Base-by-base conservation (phyloP, 2,888 invertebrate species). In the Yponomeuta cagnagella region DNA sequence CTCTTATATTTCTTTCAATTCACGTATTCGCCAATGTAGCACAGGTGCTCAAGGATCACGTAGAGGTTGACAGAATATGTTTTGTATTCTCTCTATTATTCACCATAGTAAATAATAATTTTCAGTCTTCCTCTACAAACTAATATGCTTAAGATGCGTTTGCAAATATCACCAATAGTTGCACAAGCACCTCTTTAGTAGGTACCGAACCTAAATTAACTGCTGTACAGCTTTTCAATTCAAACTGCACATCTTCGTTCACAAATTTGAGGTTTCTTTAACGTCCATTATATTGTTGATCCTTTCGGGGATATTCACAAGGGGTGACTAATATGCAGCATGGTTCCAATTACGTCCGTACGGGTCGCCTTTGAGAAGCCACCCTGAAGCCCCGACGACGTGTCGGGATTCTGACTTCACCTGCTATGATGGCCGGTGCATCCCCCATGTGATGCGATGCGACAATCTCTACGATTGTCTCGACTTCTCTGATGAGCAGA, bases 401-500 rank as follows among this genome's bases (percentile, higher is more conserved):
- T 96, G 96, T 88, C 89, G 86, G 79, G 90, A 93, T 72, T 93
- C 93, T 75, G 93, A 96, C 87, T 96, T 96, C 90, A 93, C 93
- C 77, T 96, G 96, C 89, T 95, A 96, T 93, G 94, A 95, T 83
- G 92, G 93, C 75, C 93, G 93, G 84, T 98, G 97, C 93, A 95
- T 98, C 85, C 95, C 95, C 76, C 93, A 94, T 85, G 89, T 93
- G 76, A 94, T 95, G 81, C 95, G 95, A 85, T 97, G 98, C 93
- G 97, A 98, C 94, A 96, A 96, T 93, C 94, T 94, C 93, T 96
- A 96, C 94, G 97, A 97, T 94, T 97, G 97, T 94, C 94, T 94
- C 91, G 97, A 97, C 94, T 96, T 96, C 94, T 96, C 96, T 82
- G 97, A 97, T 87, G 97, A 97, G 93, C 96, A 96, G 91, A 96